Percentiles rank a stretch among this genome's conserved stretches.
Evolutionary conservation across 2,888 invertebrate genomes (phyloP).

Genomic region (Tillus elongatus): DNA sequence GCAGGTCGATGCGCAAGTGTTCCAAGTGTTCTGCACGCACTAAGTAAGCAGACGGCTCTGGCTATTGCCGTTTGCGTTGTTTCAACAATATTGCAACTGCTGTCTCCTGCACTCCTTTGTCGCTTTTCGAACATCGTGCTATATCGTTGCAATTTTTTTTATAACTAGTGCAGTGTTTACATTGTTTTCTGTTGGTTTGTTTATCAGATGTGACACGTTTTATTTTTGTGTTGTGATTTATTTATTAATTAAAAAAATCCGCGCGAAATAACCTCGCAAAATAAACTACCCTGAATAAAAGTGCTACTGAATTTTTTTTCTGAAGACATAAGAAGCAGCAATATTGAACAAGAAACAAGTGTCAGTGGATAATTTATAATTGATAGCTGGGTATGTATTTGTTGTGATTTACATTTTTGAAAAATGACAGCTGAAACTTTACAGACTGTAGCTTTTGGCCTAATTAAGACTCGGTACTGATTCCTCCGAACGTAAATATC

Average conservation of each 20-base stretch:
- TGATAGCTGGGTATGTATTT: too few relatives aligned
- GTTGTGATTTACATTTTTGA: too few relatives aligned
- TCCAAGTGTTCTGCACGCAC: conserved; percentile 35
- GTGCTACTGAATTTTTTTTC: too few relatives aligned
- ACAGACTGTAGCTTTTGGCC: too few relatives aligned
- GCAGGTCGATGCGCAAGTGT: conserved; percentile 34
- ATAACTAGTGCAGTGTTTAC: conserved; percentile 4
- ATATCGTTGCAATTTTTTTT: conserved; percentile 22
- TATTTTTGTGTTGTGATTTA: conserved; percentile 18
- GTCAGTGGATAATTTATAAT: too few relatives aligned
- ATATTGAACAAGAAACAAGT: too few relatives aligned
- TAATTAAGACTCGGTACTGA: too few relatives aligned
- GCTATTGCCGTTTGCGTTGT: conserved; percentile 28
- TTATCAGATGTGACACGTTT: conserved; percentile 16
- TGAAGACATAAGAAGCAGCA: too few relatives aligned
- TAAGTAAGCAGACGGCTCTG: conserved; percentile 31
- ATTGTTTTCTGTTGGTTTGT: conserved; percentile 9
- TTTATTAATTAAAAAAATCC: conserved; percentile 13
- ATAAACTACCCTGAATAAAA: conserved; percentile 4
- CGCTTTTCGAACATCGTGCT: conserved; percentile 17
- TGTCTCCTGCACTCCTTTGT: conserved; percentile 26
- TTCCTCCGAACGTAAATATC: too few relatives aligned
- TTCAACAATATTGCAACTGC: conserved; percentile 40
- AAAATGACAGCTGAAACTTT: too few relatives aligned
- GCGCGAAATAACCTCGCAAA: conserved; percentile 11